Evolutionary conservation across 2,888 invertebrate genomes (phyloP), one percentile per base, ranked within the genome.

Genomic region (Cantharis lateralis): DNA sequence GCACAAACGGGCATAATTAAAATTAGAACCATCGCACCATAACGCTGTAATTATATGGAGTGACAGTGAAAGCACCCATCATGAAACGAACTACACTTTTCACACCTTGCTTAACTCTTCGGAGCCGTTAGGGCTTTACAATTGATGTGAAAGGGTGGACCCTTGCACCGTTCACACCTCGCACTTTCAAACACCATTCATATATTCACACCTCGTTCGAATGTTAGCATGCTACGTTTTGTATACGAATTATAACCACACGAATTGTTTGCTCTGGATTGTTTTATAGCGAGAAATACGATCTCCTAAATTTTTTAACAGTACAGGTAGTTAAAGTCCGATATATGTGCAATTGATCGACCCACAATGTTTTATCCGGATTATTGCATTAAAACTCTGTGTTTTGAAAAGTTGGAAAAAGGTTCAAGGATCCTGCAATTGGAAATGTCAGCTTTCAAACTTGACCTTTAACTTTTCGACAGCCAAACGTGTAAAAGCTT

Each of bases 31-130:
- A 75, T 20, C 68, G 75, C 72, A 75, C 77, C 79, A 79, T 76
- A 79, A 79, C 79, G 73, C 70, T 74, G 74, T 78, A 78, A 78
- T 78, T 78, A 78, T 78, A 70, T 69, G 71, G 68, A 79, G 72
- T 79, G 63, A 72, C 72, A 73, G 72, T 62, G 70, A 72, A 75
- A 77, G 79, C 77, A 75, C 79, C 76, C 79, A 79, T 77, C 75
- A 79, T 79, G 75, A 73, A 76, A 74, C 71, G 75, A 75, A 75
- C 77, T 76, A 72, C 74, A 74, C 73, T 74, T 76, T 81, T 80
- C 79, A 80, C 81, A 81, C 80, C 79, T 81, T 79, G 80, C 81
- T 81, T 80, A 81, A 80, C 79, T 80, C 79, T 79, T 80, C 75
- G 68, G 70, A 20, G 62, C 77, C 74, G 75, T 79, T 75, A 76